Evolutionary conservation across 2,113 vertebrate species (phyloP).

Genomic region (Chaetodon auriga): DNA sequence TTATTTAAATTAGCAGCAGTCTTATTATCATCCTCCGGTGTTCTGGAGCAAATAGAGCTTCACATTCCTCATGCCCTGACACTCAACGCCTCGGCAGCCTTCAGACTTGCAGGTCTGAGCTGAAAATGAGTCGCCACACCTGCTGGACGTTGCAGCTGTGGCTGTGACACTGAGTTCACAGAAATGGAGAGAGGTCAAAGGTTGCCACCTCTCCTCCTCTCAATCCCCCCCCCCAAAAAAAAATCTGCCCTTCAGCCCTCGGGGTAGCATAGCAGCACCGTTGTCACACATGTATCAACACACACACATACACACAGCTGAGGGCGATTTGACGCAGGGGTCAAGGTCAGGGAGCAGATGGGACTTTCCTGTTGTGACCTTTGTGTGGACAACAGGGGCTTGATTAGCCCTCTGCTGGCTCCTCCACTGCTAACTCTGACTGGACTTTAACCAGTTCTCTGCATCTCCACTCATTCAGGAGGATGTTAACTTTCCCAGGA

Average conservation of each 20-base stretch:
- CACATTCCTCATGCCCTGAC: not conserved
- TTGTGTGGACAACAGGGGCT: conserved; percentile 58
- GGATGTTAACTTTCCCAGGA: not conserved
- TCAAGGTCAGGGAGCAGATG: conserved; percentile 83
- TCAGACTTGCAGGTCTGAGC: conserved; percentile 62
- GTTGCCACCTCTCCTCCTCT: conserved; percentile 65
- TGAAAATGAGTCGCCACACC: conserved; percentile 81
- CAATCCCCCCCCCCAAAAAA: conserved; percentile 1
- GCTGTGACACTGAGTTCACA: conserved; percentile 69
- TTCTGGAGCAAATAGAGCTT: conserved; percentile 7
- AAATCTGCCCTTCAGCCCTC: conserved; percentile 52
- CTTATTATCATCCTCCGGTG: not conserved
- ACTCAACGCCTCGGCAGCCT: conserved; percentile 27
- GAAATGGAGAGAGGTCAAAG: conserved; percentile 76
- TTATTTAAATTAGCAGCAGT: conserved; percentile 13
- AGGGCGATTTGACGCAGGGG: conserved; percentile 69
- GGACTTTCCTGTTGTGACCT: conserved; percentile 54
- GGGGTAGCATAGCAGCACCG: conserved; percentile 49
- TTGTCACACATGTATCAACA: conserved; percentile 55
- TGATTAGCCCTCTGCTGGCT: conserved; percentile 46
- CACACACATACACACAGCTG: conserved; percentile 71
- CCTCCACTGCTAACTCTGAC: conserved; percentile 3
- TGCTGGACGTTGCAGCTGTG: conserved; percentile 81
- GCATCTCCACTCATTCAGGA: not conserved
- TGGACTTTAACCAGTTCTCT: conserved; percentile 19